phyloP scores from a whole-genome alignment of 2,797 vertebrate species.

The Harpagifer antarcticus region DNA sequence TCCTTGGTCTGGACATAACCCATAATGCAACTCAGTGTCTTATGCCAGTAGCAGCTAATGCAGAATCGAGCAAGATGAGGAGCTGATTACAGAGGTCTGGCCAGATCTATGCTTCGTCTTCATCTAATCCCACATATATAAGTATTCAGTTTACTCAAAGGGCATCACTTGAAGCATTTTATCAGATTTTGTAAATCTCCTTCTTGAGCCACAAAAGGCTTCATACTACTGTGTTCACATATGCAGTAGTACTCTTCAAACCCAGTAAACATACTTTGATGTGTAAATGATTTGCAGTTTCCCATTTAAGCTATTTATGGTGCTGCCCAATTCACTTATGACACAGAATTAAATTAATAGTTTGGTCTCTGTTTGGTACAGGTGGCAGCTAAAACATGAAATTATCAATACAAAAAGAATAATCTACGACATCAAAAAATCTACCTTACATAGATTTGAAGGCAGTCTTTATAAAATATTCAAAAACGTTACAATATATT shows the following conservation, averaged over 20 bases:
- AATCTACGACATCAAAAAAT: not conserved
- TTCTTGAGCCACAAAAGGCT: not conserved
- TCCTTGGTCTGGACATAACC: not conserved
- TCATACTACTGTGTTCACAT: not conserved
- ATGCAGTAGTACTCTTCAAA: not conserved
- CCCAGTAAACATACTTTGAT: not conserved
- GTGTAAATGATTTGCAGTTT: not conserved
- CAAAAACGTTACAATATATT: not conserved
- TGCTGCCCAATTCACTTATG: not conserved
- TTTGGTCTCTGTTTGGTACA: not conserved
- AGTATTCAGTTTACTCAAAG: not conserved
- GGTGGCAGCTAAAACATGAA: not conserved
- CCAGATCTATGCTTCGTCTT: too few species aligned
- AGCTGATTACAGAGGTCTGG: not conserved
- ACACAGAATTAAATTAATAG: not conserved
- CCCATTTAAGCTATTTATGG: not conserved
- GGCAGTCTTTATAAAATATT: not conserved
- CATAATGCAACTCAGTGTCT: constrained; percentile 14
- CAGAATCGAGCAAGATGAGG: not conserved
- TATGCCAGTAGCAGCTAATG: not conserved
- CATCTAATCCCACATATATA: too few species aligned
- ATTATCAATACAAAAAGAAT: not conserved
- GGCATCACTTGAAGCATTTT: not conserved
- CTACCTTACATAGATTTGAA: not conserved
- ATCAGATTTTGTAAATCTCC: not conserved